Evolutionary conservation across 2,888 invertebrate species (phyloP).

Genomic region (Boloria euphrosyne): DNA sequence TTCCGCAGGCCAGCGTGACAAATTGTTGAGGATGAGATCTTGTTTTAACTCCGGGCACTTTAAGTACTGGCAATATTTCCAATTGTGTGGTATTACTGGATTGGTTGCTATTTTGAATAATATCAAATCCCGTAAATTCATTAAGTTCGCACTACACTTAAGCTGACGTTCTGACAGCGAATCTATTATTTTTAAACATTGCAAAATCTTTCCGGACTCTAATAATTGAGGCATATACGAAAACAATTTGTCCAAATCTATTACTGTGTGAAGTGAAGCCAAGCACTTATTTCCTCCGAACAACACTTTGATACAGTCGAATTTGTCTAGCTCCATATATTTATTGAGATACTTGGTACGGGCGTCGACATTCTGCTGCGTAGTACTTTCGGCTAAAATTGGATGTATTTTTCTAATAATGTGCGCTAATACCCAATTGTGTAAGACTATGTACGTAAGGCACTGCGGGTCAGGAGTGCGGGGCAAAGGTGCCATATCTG

Average conservation of each 20-base stretch:
- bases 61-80: constrained; percentile 80
- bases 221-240: constrained; percentile 72
- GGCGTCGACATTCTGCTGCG: constrained; percentile 79
- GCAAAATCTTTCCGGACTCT: constrained; percentile 69
- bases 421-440: constrained; percentile 87
- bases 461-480: constrained; percentile 78
- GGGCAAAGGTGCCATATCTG: constrained; percentile 69
- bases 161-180: constrained; percentile 82
- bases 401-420: constrained; percentile 85
- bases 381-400: constrained; percentile 71
- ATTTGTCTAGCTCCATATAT: constrained; percentile 81
- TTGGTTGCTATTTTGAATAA: constrained; percentile 82
- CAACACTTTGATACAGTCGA: constrained; percentile 76
- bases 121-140: constrained; percentile 81
- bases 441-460: constrained; percentile 83
- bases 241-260: constrained; percentile 78
- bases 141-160: constrained; percentile 75
- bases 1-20: constrained; percentile 80
- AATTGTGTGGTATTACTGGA: constrained; percentile 68
- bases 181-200: constrained; percentile 79
- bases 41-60: constrained; percentile 75
- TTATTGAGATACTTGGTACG: constrained; percentile 84
- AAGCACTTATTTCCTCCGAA: constrained; percentile 83
- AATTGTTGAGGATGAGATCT: constrained; percentile 78
- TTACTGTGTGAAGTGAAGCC: constrained; percentile 82